Evolutionary conservation across 2,888 invertebrate species (phyloP), one percentile per base, ranked within the genome.

Genomic region (Rhodophaea formosa): DNA sequence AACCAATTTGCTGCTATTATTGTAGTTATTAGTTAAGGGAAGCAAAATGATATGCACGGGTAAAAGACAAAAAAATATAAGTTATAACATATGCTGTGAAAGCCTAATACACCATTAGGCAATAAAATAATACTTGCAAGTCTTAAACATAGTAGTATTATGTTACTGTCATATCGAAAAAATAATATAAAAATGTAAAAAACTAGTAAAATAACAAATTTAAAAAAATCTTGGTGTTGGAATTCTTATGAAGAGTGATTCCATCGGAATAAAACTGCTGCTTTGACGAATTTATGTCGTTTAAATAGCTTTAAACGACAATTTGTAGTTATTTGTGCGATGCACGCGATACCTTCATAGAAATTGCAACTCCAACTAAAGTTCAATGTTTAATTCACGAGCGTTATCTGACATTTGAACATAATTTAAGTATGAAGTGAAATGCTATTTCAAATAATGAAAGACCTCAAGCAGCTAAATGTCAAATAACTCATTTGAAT

Each of bases 171-270:
- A 79, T 80, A 78, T 78, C 69, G 66, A 75, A 80, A 82, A 86
- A 83, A 77, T 68, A 65, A 74, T 69, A 83, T 78, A 83, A 85
- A 88, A 87, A 86, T 71, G 65, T 75, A 81, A 87, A 87, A 87
- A 82, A 61, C 59, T 77, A 75, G 76, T 70, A 85, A 87, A 86
- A 84, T 71, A 68, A 75, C 70, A 83, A 84, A 87, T 87, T 62
- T 46, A 87, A 82, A 74, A 66, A 71, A 55, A 45, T 43, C 15
- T 69, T 58, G 56, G 47, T 65, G 68, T 71, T 67, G 65, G 68
- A 66, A 75, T 75, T 78, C 78, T 80, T 79, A 72, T 75, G 74
- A 72, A 74, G 77, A 67, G 62, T 16, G 23, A 23, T 5, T 23
- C 5, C 5, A 23, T 23, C 5, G 23, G 23, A 23, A 23, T 23